These are phyloP conservation scores for Sinopyrophorus schimmeli DNA, from an alignment of 2,888 invertebrate genomes.

Conservation along the genomic window DNA sequence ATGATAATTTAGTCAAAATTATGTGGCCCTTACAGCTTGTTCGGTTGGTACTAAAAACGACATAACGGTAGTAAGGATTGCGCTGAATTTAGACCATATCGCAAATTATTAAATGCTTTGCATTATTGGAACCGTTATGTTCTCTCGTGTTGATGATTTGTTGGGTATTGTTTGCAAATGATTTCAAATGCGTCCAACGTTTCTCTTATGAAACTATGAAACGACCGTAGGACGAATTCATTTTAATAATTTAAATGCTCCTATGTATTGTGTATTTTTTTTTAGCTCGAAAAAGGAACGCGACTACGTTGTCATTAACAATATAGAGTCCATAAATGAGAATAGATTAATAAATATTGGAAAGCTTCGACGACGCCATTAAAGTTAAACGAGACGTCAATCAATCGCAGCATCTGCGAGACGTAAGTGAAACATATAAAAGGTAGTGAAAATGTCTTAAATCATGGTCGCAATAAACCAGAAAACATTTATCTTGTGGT, in stretches of 20 bases:
- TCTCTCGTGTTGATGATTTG: constrained; percentile 32
- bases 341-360: not conserved
- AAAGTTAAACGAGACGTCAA: not conserved
- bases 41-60: too few species aligned
- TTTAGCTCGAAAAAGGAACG: too few species aligned
- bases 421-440: constrained; percentile 9
- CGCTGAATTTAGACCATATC: constrained; percentile 35
- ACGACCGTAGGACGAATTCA: constrained; percentile 14
- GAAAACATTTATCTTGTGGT: constrained; percentile 8
- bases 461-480: constrained; percentile 7
- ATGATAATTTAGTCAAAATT: constrained; percentile 31
- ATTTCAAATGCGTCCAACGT: constrained; percentile 23
- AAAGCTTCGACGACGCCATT: constrained; percentile 1
- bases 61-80: constrained; percentile 34
- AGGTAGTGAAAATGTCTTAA: constrained; percentile 11
- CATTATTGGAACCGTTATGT: constrained; percentile 33
- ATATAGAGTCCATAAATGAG: too few species aligned
- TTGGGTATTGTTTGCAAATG: constrained; percentile 38
- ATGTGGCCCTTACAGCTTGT: constrained; percentile 32
- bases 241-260: not conserved
- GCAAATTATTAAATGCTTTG: constrained; percentile 27
- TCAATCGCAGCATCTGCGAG: constrained; percentile 6
- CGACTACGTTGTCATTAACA: too few species aligned
- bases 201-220: constrained; percentile 20
- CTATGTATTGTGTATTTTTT: too few species aligned